Percentiles rank a stretch among this genome's conserved stretches.
phyloP scores from a whole-genome alignment of 2,113 vertebrate species.

The Emydura subglobosa region DNA sequence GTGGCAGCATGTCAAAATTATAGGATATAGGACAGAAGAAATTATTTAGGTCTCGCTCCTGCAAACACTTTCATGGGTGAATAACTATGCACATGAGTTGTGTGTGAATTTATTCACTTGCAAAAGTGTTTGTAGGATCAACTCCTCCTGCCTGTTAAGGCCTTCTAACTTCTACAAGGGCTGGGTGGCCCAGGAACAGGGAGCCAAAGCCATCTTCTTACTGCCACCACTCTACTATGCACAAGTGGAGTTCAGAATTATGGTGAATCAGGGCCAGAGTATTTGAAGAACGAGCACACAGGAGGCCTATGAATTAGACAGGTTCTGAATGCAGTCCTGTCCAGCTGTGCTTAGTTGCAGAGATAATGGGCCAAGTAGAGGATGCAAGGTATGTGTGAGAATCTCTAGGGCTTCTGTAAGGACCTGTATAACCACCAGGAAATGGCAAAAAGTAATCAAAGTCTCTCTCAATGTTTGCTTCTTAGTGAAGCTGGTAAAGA shows the following conservation, averaged over 20 bases:
- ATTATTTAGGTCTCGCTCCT: neutral
- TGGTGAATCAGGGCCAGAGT: rapidly evolving
- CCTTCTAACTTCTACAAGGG: neutral
- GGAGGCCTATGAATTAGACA: neutral
- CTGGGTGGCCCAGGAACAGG: neutral
- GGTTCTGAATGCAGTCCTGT: neutral
- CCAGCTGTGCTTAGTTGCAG: neutral
- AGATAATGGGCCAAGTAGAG: neutral
- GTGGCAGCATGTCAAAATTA: neutral
- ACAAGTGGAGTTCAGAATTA: neutral
- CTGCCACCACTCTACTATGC: neutral
- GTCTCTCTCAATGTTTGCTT: conserved; percentile 41
- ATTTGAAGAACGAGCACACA: neutral
- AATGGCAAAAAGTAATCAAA: conserved; percentile 18
- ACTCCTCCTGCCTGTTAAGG: conserved; percentile 13
- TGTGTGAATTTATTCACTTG: neutral
- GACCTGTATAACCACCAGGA: neutral
- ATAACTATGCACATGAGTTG: neutral
- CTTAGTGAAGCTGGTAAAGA: conserved; percentile 16
- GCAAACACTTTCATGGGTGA: neutral
- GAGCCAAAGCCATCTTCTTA: neutral
- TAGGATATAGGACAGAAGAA: neutral
- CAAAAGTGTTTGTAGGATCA: neutral
- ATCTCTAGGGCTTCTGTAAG: neutral
- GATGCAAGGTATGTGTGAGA: neutral